A percentile compares a stretch with the other conserved stretches of the same genome.
Evolutionary conservation across 2,888 invertebrate genomes (phyloP).

Genomic region (Stenotaenia linearis): DNA sequence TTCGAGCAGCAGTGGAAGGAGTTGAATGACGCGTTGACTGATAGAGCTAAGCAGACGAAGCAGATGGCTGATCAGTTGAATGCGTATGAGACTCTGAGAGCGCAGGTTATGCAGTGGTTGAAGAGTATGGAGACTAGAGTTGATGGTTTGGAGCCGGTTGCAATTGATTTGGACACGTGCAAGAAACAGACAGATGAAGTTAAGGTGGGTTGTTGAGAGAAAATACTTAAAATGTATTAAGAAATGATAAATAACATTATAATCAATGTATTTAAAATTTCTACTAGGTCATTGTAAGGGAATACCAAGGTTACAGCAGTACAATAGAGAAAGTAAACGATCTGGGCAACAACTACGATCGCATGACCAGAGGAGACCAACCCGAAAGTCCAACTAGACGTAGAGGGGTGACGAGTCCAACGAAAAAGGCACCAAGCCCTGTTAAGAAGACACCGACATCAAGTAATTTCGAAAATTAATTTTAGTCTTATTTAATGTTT

Average conservation of each 20-base stretch:
- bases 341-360: conserved; percentile 78
- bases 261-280: conserved; percentile 31
- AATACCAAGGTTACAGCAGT: conserved; percentile 76
- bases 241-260: background rate
- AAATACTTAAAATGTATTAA: too few species aligned
- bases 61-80: conserved; percentile 77
- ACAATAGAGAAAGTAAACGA: conserved; percentile 89
- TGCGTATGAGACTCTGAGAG: conserved; percentile 76
- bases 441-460: conserved; percentile 38
- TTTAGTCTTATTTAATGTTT: too few species aligned
- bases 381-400: conserved; percentile 76
- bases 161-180: conserved; percentile 77
- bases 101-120: conserved; percentile 80
- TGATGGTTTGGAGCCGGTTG: conserved; percentile 71
- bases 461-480: conserved; percentile 33
- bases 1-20: conserved; percentile 87
- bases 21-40: conserved; percentile 71
- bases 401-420: conserved; percentile 62
- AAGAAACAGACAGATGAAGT: conserved; percentile 64
- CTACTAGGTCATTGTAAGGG: conserved; percentile 73
- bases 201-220: too few species aligned
- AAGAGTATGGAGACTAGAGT: conserved; percentile 70
- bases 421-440: conserved; percentile 61
- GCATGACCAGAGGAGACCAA: conserved; percentile 65
- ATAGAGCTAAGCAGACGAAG: conserved; percentile 74